Evolutionary conservation across 2,888 invertebrate genomes (phyloP), one percentile per base, ranked within the genome.

Genomic region (Sinentomon sp.): DNA sequence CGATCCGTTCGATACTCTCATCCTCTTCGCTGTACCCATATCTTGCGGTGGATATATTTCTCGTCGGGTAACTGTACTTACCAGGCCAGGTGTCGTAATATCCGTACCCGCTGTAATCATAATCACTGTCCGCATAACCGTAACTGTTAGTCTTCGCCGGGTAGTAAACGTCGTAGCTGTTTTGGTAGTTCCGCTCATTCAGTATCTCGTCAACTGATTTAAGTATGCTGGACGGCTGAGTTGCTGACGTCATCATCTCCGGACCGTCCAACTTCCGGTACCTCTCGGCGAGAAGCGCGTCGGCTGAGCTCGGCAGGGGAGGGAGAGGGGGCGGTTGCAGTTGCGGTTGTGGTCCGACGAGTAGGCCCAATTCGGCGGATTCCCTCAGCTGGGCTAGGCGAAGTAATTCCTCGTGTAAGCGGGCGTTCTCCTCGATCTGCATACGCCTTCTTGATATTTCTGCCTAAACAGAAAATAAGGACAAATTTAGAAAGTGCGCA

Each of bases 361-460:
- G 34, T 24, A 40, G 41, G 9, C 46, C 47, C 36, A 51, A 38
- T 39, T 52, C 52, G n/a, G 51, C 51, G 36, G 47, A 50, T 36
- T 53, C 52, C 18, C 54, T 47, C 16, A 55, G 41, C 30, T 52
- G 43, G 12, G 55, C 52, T 34, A 56, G 43, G 37, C 56, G 53
- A 28, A 56, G 46, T 13, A 61, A 48, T 43, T 62, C 61, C 29
- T 57, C 54, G 43, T 56, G 59, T 21, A 60, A 48, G 6, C 59
- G 52, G n/a, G 59, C 55, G 37, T 60, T 59, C 40, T 63, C 61
- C 41, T 62, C 63, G 36, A 67, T 56, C 43, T 64, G 61, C 41
- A 59, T 57, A 27, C 62, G 54, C n/a, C 66, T 50, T 32, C 61
- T 52, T 9, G 63, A 62, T 37, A 68, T 63, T 46, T 67, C 66